phyloP scores from a whole-genome alignment of 2,797 vertebrate genomes.

The Mus spretus region DNA sequence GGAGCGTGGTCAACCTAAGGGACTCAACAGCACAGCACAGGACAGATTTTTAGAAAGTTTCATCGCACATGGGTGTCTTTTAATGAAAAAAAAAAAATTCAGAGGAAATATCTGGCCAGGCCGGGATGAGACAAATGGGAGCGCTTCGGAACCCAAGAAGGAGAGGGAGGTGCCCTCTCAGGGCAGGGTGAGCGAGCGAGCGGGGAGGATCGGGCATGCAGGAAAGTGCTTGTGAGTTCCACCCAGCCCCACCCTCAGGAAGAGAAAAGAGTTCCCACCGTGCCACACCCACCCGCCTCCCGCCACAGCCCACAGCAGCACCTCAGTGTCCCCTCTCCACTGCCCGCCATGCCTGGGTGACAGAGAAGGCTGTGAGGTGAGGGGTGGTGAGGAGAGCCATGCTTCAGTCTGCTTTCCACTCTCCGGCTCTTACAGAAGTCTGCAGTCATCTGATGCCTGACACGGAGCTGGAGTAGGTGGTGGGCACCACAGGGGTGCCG shows the following conservation, averaged over 20 bases:
- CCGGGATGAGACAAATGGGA: conserved; percentile 84
- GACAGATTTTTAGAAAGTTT: conserved; percentile 87
- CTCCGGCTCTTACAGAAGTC: conserved; percentile 72
- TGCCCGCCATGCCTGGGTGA: conserved; percentile 86
- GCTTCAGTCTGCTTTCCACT: conserved; percentile 86
- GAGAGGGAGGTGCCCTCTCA: conserved; percentile 76
- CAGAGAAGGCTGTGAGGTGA: conserved; percentile 86
- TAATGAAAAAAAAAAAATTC: conserved; percentile 83
- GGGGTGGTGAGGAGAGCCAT: conserved; percentile 79
- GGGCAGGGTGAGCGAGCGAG: conserved; percentile 65
- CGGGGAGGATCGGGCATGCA: conserved; percentile 88
- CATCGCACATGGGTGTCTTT: conserved; percentile 86
- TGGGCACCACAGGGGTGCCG: conserved; percentile 95
- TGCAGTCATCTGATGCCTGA: conserved; percentile 99
- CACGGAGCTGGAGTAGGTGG: conserved; percentile 95
- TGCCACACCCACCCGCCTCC: conserved; percentile 82
- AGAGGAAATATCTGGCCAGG: conserved; percentile 84
- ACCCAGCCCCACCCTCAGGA: conserved; percentile 75
- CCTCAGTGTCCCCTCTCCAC: conserved; percentile 84
- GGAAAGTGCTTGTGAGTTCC: conserved; percentile 87
- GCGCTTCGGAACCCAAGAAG: conserved; percentile 85
- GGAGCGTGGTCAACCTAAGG: conserved; percentile 71
- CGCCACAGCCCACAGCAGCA: conserved; percentile 86
- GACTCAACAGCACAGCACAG: conserved; percentile 86
- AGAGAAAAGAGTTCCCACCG: conserved; percentile 81